phyloP scores from a whole-genome alignment of 2,113 vertebrate genomes.

The western clawed frog (Xenopus tropicalis) region DNA sequence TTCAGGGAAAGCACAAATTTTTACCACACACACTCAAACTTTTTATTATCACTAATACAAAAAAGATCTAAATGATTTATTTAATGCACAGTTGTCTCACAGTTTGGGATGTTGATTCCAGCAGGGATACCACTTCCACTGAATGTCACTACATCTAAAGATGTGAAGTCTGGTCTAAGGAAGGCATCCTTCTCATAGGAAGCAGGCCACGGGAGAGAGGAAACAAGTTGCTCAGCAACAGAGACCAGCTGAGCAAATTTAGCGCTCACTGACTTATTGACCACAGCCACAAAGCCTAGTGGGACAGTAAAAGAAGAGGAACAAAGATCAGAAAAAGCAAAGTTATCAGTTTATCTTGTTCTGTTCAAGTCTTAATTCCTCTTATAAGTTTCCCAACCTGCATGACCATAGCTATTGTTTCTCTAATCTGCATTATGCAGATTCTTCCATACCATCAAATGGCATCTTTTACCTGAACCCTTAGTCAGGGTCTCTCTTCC shows the following conservation, averaged over 20 bases:
- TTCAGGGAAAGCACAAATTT: no score
- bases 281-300: slow-evolving; percentile 84
- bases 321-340: background rate
- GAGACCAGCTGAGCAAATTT: slow-evolving; percentile 79
- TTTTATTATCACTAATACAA: no score
- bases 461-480: background rate
- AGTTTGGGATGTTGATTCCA: slow-evolving; percentile 92
- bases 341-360: background rate
- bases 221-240: slow-evolving; percentile 76
- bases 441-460: background rate
- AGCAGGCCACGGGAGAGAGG: slow-evolving; percentile 81
- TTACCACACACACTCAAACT: no score
- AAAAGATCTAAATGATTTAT: no score
- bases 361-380: background rate
- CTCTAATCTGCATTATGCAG: background rate
- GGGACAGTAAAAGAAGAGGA: background rate
- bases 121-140: slow-evolving; percentile 88
- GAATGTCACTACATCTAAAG: slow-evolving; percentile 85
- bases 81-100: slow-evolving; percentile 56
- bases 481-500: background rate
- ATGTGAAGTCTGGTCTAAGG: slow-evolving; percentile 88
- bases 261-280: slow-evolving; percentile 89
- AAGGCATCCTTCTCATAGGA: slow-evolving; percentile 86
- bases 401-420: background rate
- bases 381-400: background rate